A percentile compares a stretch with the other conserved stretches of the same genome.
Evolutionary conservation across 2,113 vertebrate genomes (phyloP).

Genomic region (Pteropus alecto): DNA sequence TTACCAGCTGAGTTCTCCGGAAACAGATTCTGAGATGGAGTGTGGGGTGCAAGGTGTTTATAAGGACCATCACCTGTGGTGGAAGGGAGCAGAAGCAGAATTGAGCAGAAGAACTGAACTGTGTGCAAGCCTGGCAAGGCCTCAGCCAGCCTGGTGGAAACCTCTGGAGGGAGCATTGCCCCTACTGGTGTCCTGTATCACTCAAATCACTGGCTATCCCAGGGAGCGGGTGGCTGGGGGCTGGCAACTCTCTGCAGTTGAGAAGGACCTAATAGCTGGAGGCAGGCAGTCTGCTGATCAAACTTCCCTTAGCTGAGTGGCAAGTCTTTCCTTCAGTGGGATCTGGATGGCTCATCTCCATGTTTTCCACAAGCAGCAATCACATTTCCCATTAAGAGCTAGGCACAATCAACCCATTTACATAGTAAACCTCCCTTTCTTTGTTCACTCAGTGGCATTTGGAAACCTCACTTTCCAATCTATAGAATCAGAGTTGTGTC

Average conservation of each 20-base stretch:
- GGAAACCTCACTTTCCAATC: neutral
- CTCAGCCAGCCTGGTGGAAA: neutral
- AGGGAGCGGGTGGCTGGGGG: neutral
- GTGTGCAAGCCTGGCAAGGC: neutral
- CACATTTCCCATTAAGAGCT: neutral
- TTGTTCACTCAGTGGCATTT: neutral
- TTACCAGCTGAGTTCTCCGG: neutral
- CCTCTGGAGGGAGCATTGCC: neutral
- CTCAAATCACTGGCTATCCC: neutral
- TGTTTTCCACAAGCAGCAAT: neutral
- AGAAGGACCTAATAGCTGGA: neutral
- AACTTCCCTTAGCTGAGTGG: neutral
- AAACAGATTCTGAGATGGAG: neutral
- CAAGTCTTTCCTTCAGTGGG: neutral
- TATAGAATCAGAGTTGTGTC: neutral
- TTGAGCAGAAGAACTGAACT: neutral
- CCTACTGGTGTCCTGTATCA: fast-evolving
- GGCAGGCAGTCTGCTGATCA: neutral
- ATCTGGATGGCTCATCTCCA: neutral
- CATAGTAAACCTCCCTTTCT: neutral
- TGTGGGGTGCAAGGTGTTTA: neutral
- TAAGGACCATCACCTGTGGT: neutral
- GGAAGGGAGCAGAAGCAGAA: neutral
- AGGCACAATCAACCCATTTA: neutral
- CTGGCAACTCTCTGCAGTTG: neutral